These are phyloP conservation scores for Agrenia bidenticulata DNA, from an alignment of 2,888 invertebrate species.

Conservation along the genomic window DNA sequence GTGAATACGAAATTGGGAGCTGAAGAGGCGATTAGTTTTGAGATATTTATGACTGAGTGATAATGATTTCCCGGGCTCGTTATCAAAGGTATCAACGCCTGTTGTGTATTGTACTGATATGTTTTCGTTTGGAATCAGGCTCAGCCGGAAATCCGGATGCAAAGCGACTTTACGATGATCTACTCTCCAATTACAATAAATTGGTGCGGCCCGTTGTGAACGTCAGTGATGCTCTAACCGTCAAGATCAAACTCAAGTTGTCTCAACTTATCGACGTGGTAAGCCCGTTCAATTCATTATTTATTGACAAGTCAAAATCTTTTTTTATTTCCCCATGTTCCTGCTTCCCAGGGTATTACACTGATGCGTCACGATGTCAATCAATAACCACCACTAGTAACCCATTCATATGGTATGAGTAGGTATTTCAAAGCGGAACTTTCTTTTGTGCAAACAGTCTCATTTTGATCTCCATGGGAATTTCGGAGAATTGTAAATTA, in stretches of 20 bases:
- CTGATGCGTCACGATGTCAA: too few relatives aligned
- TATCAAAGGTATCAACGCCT: constrained; percentile 31
- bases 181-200: constrained; percentile 83
- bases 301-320: too few relatives aligned
- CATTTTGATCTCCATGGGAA: too few relatives aligned
- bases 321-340: too few relatives aligned
- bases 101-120: constrained; percentile 48
- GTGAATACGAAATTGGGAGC: too few relatives aligned
- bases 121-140: constrained; percentile 61
- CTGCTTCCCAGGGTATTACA: too few relatives aligned
- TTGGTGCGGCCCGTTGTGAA: constrained; percentile 82
- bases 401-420: too few relatives aligned
- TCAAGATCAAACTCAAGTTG: constrained; percentile 81
- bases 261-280: constrained; percentile 88
- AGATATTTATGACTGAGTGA: not conserved
- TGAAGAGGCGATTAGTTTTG: too few relatives aligned
- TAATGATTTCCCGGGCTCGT: constrained; percentile 21
- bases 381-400: too few relatives aligned
- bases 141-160: constrained; percentile 85
- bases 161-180: constrained; percentile 82
- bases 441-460: too few relatives aligned
- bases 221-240: constrained; percentile 78
- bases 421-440: too few relatives aligned
- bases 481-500: too few relatives aligned
- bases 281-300: constrained; percentile 60